phyloP scores from a whole-genome alignment of 2,888 invertebrate genomes.

The Electrophaes corylata region DNA sequence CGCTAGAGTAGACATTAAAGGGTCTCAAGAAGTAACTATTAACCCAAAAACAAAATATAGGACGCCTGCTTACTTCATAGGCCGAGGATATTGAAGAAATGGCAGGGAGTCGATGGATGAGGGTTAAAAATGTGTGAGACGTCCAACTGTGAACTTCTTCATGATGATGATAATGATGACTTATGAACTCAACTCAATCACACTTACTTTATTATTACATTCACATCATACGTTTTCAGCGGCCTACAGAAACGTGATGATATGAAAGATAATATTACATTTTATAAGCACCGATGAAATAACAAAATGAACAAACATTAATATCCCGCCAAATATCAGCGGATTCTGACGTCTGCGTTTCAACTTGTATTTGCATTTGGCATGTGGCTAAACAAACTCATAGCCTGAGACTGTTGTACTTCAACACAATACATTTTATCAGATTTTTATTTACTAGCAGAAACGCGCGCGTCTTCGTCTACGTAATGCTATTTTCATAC shows the following conservation, averaged over 20 bases:
- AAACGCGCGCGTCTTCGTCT: no score
- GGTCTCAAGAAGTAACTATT: no score
- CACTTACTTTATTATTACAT: neutral
- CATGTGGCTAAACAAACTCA: conserved; percentile 8
- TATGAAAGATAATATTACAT: conserved; percentile 3
- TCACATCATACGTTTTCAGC: conserved; percentile 12
- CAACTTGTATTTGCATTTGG: neutral
- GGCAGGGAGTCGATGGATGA: no score
- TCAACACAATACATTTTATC: neutral
- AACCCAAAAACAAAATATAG: no score
- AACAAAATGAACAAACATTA: conserved; percentile 13
- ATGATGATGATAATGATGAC: no score
- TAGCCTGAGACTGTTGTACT: neutral
- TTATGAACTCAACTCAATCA: conserved; percentile 4
- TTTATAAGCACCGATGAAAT: conserved; percentile 7
- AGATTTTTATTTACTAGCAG: no score
- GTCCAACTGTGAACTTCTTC: no score
- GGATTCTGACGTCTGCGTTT: neutral
- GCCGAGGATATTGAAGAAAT: no score
- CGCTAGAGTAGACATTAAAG: no score
- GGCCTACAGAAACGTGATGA: conserved; percentile 7
- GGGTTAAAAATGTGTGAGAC: no score
- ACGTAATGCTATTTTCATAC: no score
- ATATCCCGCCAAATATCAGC: conserved; percentile 6
- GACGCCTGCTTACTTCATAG: no score